These are phyloP conservation scores for Gallinago paraguaiae DNA, from an alignment of 2,113 vertebrate species.

Conservation along the genomic window DNA sequence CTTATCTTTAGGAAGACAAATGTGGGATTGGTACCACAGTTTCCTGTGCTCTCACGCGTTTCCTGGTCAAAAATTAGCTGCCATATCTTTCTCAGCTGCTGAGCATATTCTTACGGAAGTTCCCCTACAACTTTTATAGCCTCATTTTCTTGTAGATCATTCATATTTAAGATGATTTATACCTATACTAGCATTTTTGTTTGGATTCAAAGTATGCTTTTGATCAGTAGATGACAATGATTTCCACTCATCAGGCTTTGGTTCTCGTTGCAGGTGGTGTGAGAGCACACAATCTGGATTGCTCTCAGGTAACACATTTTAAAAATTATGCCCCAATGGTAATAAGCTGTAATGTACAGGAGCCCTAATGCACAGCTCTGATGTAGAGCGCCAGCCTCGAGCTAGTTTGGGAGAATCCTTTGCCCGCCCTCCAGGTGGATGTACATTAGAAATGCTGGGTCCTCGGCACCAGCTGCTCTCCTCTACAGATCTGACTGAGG, in stretches of 20 bases:
- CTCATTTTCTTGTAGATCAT: neutral
- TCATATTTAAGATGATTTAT: neutral
- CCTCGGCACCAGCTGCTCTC: neutral
- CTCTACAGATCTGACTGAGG: neutral
- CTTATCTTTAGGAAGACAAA: neutral
- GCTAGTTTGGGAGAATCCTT: neutral
- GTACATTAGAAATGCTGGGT: neutral
- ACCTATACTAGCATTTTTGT: neutral
- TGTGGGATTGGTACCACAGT: neutral
- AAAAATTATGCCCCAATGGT: neutral
- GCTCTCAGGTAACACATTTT: neutral
- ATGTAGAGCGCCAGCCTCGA: neutral
- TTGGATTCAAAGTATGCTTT: neutral
- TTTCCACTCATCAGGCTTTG: neutral
- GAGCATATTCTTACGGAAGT: neutral
- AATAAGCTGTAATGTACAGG: neutral
- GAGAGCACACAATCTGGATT: neutral
- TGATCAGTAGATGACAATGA: neutral
- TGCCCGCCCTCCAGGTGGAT: neutral
- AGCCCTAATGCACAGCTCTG: neutral
- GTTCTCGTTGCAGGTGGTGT: neutral
- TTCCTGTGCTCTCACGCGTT: neutral
- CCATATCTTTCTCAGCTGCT: neutral
- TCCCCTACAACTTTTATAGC: neutral
- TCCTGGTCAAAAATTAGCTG: neutral